A percentile compares a stretch with the other conserved stretches of the same genome.
Conservation (phyloP, 2,113 vertebrate species). For the Emberiza fucata region DNA sequence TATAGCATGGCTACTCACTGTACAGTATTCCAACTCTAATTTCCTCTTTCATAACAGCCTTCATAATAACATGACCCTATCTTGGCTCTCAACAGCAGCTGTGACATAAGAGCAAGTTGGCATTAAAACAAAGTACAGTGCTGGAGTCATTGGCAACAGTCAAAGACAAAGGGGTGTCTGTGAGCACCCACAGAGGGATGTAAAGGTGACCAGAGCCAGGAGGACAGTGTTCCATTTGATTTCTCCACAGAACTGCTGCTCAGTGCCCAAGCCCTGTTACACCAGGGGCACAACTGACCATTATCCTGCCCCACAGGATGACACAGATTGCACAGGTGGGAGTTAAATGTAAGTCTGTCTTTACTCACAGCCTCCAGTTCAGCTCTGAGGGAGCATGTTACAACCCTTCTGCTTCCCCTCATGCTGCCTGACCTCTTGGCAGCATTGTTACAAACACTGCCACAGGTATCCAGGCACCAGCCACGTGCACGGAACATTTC, state of each 20-base stretch:
- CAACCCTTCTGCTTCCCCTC: background rate
- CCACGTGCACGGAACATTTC: fast-evolving
- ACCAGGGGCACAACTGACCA: fast-evolving
- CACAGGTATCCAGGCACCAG: background rate
- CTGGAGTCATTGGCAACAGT: background rate
- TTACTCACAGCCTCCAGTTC: background rate
- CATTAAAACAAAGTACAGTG: constrained; percentile 21
- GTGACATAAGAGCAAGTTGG: background rate
- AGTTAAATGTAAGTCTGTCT: background rate
- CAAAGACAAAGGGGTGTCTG: background rate
- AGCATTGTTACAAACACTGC: fast-evolving
- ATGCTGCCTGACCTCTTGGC: fast-evolving
- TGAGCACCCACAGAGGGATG: background rate
- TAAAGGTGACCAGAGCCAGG: background rate
- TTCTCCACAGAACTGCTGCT: background rate
- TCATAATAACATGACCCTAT: constrained; percentile 14
- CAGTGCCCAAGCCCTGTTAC: background rate
- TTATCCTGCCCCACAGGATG: background rate
- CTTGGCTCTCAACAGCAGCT: constrained; percentile 38
- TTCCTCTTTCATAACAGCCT: constrained; percentile 45
- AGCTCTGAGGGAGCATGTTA: background rate
- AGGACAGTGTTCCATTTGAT: fast-evolving
- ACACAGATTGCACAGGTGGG: fast-evolving
- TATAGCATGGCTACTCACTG: constrained; percentile 1
- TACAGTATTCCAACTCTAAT: constrained; percentile 24